Base-by-base conservation (phyloP, 2,113 vertebrate species). In the Catharus fuscescens region DNA sequence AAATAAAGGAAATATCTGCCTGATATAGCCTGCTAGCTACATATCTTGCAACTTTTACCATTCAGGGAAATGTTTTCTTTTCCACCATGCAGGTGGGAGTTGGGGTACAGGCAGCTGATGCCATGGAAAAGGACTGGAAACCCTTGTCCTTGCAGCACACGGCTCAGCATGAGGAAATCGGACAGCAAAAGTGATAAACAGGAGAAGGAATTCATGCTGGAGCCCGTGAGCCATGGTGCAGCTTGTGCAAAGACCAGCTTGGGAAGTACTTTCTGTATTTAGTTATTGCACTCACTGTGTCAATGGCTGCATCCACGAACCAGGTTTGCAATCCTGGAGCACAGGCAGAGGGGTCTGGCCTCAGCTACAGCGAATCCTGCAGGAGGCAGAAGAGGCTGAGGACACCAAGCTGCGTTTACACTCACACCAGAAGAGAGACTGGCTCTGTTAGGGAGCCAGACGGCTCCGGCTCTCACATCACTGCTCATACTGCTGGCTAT, bases 401-500 rank as follows among this genome's bases (percentile, higher is more conserved):
- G 79, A 72, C 88, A 94, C 10, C 76, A 90, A 80, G 86, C 88
- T 94, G 84, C 12, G 0, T 44, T 96, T 85, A 29, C 44, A 36
- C 40, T 80, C 32, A 8, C 0, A 3, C 47, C 14, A 4, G 76
- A 88, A 56, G 78, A n/a, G 54, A 70, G 60, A 50, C 79, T 88
- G 96, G 76, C 88, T 94, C 82, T 78, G 71, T 21, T 60, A 53
- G 88, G 28, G 80, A 93, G 88, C 67, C 96, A 96, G 93, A 92
- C 72, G 50, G 92, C 76, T 86, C n/a, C 0, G 4, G 61, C 71
- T 96, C 90, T 96, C 93, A 86, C 95, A 86, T 94, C 95, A 93
- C 92, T 95, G 95, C 93, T 97, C 93, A 94, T 90, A 34, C 95
- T 94, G 80, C 88, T 93, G 90, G 85, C 88, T 90, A 60, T 52